phyloP scores from a whole-genome alignment of 37 sponge, comb jelly and placozoan species.

The Crambe crambe region DNA sequence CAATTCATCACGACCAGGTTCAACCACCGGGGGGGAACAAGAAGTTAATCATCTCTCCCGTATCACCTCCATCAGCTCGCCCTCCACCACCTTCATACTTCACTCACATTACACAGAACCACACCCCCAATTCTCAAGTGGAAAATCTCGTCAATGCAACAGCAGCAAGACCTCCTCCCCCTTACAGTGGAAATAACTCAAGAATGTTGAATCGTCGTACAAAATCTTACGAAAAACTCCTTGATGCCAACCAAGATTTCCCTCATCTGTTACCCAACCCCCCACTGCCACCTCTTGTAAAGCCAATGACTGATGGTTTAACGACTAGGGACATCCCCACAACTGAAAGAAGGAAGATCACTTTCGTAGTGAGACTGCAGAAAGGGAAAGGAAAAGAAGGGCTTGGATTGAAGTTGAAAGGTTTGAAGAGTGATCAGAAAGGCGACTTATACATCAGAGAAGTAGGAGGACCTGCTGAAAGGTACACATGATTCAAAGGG shows the following conservation, averaged over 20 bases:
- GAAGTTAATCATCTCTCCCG: not conserved
- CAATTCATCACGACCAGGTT: not conserved
- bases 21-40: not conserved
- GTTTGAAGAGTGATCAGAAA: slow-evolving; percentile 31
- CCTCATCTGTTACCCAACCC: slow-evolving; percentile 13
- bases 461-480: slow-evolving; percentile 84
- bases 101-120: slow-evolving; percentile 5
- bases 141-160: not conserved
- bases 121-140: not conserved
- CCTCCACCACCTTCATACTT: slow-evolving; percentile 31
- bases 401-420: slow-evolving; percentile 77
- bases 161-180: slow-evolving; percentile 14
- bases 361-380: slow-evolving; percentile 8
- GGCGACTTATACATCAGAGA: slow-evolving; percentile 71
- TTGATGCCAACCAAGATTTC: slow-evolving; percentile 12
- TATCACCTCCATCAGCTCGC: not conserved
- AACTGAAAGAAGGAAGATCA: not conserved
- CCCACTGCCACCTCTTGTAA: not conserved
- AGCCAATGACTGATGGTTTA: slow-evolving; percentile 30
- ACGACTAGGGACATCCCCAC: slow-evolving; percentile 22
- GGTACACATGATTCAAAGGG: slow-evolving; percentile 30
- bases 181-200: not conserved
- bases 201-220: not conserved
- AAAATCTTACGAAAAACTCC: slow-evolving; percentile 34
- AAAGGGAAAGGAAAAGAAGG: slow-evolving; percentile 63